These are phyloP conservation scores for Talpa occidentalis DNA, from an alignment of 2,113 vertebrate species.

Conservation along the genomic window DNA sequence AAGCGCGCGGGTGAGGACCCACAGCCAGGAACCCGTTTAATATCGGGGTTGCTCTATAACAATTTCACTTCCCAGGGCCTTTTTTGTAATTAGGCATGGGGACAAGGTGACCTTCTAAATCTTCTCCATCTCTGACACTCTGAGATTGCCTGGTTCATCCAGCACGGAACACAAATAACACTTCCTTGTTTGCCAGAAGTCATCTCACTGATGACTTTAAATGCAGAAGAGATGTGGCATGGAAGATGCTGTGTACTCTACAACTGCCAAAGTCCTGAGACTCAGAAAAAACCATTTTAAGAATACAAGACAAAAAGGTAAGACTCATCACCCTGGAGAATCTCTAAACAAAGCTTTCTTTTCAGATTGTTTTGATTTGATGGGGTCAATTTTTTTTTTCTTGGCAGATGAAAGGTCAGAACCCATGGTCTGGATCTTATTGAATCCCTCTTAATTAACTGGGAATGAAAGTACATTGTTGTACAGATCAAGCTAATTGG, in stretches of 20 bases:
- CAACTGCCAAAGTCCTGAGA: background rate
- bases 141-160: background rate
- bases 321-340: background rate
- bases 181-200: background rate
- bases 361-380: constrained; percentile 47
- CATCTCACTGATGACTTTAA: background rate
- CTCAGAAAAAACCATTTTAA: background rate
- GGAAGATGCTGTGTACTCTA: background rate
- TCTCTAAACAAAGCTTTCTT: constrained; percentile 60
- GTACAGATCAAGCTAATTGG: constrained; percentile 25
- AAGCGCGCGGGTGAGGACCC: no score
- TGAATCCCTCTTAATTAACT: constrained; percentile 69
- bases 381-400: background rate
- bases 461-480: constrained; percentile 68
- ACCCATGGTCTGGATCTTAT: background rate
- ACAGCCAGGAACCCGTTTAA: no score
- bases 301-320: background rate
- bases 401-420: constrained; percentile 58
- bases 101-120: background rate
- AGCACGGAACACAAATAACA: background rate
- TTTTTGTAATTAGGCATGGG: background rate
- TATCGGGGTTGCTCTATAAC: no score
- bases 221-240: background rate
- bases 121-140: background rate
- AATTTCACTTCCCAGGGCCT: background rate